A percentile compares a stretch with the other conserved stretches of the same genome.
phyloP scores from a whole-genome alignment of 2,797 vertebrate species.

The Typhlichthys subterraneus region DNA sequence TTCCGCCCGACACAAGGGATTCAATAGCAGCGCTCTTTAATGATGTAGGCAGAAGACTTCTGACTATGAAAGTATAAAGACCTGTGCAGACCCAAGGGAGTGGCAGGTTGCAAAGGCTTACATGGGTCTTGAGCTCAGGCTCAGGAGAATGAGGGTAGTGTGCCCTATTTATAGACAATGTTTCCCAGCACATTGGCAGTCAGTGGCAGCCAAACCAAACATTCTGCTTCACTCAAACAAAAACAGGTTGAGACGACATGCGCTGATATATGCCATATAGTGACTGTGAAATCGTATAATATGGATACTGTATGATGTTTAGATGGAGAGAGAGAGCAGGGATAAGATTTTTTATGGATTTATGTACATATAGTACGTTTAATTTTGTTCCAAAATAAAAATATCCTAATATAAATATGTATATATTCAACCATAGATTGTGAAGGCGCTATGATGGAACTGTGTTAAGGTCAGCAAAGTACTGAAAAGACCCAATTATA shows the following conservation, averaged over 20 bases:
- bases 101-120: slow-evolving; percentile 22
- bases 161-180: slow-evolving; percentile 50
- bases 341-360: no score
- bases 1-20: slow-evolving; percentile 33
- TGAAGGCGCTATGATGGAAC: no score
- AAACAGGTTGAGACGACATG: slow-evolving; percentile 23
- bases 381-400: no score
- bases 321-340: neutral
- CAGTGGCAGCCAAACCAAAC: slow-evolving; percentile 27
- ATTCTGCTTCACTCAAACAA: slow-evolving; percentile 44
- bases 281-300: no score
- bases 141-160: slow-evolving; percentile 15
- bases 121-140: slow-evolving; percentile 26
- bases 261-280: no score
- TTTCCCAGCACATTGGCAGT: slow-evolving; percentile 24
- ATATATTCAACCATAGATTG: no score
- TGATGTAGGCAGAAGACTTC: slow-evolving; percentile 30
- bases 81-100: slow-evolving; percentile 32
- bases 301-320: no score
- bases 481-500: no score
- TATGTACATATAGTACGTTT: no score
- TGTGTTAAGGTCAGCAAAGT: no score
- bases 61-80: slow-evolving; percentile 33
- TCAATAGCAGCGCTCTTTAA: slow-evolving; percentile 43
- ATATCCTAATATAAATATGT: no score